A percentile compares a stretch with the other conserved stretches of the same genome.
Conservation (phyloP, 2,113 vertebrate genomes). For the Spilogale gracilis region DNA sequence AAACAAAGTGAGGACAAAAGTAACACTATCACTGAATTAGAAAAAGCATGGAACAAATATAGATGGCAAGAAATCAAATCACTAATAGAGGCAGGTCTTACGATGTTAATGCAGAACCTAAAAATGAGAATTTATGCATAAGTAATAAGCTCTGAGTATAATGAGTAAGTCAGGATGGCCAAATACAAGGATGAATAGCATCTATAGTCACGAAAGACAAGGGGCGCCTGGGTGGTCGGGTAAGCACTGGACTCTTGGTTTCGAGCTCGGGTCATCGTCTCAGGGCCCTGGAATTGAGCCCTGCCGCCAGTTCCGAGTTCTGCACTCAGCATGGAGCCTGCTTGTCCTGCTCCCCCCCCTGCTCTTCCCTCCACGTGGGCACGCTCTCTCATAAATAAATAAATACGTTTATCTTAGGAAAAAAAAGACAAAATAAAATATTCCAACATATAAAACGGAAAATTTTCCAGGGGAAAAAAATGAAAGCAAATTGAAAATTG, state of each 20-base stretch:
- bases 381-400: neutral
- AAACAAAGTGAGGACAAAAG: neutral
- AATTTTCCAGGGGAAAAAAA: neutral
- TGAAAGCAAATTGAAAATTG: neutral
- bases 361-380: neutral
- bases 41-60: neutral
- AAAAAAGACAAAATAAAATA: conserved; percentile 9
- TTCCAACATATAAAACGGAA: neutral
- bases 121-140: neutral
- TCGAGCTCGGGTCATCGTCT: neutral
- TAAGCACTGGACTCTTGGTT: neutral
- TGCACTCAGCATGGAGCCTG: neutral
- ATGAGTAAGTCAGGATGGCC: neutral
- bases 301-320: neutral
- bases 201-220: neutral
- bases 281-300: neutral
- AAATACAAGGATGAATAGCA: conserved; percentile 1
- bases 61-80: neutral
- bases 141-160: conserved; percentile 1
- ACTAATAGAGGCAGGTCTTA: neutral
- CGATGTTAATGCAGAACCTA: neutral
- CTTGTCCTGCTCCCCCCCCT: neutral
- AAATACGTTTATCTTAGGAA: neutral
- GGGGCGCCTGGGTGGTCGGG: neutral
- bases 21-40: neutral